phyloP scores from a whole-genome alignment of 2,797 vertebrate genomes.

The Erithacus rubecula region DNA sequence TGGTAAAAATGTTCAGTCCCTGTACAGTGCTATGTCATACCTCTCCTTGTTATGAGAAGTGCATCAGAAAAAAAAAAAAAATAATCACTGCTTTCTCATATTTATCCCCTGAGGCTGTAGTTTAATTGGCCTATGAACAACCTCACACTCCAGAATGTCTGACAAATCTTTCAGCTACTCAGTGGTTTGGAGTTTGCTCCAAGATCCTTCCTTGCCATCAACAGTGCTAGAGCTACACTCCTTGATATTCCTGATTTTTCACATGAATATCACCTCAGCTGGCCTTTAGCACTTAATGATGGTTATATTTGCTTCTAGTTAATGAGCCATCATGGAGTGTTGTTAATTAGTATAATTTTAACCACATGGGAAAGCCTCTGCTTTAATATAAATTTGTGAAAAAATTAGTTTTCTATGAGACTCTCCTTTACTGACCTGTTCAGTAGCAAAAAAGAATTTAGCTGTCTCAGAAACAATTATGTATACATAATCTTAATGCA shows the following conservation, averaged over 20 bases:
- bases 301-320: not conserved
- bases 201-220: not conserved
- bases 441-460: constrained; percentile 6
- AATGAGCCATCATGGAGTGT: not conserved
- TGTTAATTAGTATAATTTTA: constrained; percentile 31
- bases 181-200: not conserved
- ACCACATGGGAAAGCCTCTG: not conserved
- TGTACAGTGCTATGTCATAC: not conserved
- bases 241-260: constrained; percentile 2
- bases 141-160: not conserved
- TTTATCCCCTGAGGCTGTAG: not conserved
- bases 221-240: not conserved
- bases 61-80: not conserved
- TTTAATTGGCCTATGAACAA: constrained; percentile 12
- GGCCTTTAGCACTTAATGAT: not conserved
- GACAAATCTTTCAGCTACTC: not conserved
- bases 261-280: not conserved
- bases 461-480: not conserved
- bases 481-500: not conserved
- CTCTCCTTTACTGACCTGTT: not conserved
- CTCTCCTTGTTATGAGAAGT: not conserved
- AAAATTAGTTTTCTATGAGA: not conserved
- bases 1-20: not conserved
- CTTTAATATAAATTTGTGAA: not conserved
- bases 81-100: not conserved